Evolutionary conservation across 2,113 vertebrate genomes (phyloP).

Genomic region (Phoxinus phoxinus): DNA sequence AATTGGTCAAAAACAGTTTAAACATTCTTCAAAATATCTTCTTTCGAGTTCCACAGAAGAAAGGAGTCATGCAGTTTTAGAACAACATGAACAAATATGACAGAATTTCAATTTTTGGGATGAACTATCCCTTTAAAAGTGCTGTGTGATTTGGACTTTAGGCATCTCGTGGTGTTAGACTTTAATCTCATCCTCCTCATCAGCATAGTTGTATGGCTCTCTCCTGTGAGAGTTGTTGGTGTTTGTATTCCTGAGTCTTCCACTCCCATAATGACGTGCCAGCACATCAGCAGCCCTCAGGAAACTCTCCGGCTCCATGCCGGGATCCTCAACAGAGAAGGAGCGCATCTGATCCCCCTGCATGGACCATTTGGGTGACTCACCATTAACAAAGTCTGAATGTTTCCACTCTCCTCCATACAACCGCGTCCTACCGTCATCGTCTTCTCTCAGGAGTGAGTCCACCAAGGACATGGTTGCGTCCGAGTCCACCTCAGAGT

Average conservation of each 20-base stretch:
- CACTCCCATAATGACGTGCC: conserved; percentile 71
- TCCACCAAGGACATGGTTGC: conserved; percentile 73
- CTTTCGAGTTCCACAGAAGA: not conserved
- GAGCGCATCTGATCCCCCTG: conserved; percentile 65
- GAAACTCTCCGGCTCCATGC: conserved; percentile 71
- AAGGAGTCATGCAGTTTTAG: not conserved
- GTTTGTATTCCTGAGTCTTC: conserved; percentile 53
- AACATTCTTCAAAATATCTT: not conserved
- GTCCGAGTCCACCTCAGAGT: conserved; percentile 68
- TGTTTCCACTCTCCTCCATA: conserved; percentile 64
- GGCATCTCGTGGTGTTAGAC: conserved; percentile 71
- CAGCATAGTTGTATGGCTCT: conserved; percentile 78
- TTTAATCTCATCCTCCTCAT: conserved; percentile 92
- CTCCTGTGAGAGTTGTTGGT: conserved; percentile 62
- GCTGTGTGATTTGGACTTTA: not conserved
- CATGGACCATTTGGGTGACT: conserved; percentile 58
- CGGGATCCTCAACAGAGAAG: conserved; percentile 37
- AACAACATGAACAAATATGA: not conserved
- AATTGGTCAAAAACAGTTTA: not conserved
- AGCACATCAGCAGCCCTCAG: conserved; percentile 75
- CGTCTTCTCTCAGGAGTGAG: conserved; percentile 73
- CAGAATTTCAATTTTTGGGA: not conserved
- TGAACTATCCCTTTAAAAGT: not conserved
- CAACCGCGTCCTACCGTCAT: conserved; percentile 65
- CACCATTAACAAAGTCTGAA: conserved; percentile 54